Percentiles rank a stretch among this genome's conserved stretches.
phyloP scores from a whole-genome alignment of 2,888 invertebrate species.

The Eilema sororculum region DNA sequence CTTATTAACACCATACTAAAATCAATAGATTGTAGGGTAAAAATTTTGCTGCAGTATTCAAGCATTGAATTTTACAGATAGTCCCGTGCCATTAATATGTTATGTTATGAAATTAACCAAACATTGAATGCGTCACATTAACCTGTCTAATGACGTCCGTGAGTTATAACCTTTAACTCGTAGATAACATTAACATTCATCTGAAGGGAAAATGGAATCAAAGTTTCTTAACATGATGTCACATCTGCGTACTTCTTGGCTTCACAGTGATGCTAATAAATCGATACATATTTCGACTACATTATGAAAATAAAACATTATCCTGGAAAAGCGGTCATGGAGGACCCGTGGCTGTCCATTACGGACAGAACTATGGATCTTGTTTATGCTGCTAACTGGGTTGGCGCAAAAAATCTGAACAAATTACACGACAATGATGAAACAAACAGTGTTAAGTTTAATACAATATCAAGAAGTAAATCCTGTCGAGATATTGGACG shows the following conservation, averaged over 20 bases:
- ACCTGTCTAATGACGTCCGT: constrained; percentile 41
- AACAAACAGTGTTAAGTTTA: constrained; percentile 72
- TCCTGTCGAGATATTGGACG: constrained; percentile 82
- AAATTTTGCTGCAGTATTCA: constrained; percentile 52
- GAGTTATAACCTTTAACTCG: constrained; percentile 42
- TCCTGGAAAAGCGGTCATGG: constrained; percentile 94
- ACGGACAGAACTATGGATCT: constrained; percentile 91
- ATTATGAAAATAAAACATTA: constrained; percentile 94
- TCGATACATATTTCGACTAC: constrained; percentile 45
- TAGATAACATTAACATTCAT: constrained; percentile 34
- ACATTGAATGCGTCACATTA: constrained; percentile 40
- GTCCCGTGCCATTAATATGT: constrained; percentile 34
- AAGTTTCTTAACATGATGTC: constrained; percentile 35
- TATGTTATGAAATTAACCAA: constrained; percentile 40
- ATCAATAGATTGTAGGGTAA: constrained; percentile 14
- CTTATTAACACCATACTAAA: background rate
- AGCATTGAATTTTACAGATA: constrained; percentile 39
- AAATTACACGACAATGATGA: constrained; percentile 74
- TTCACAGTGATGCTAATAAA: constrained; percentile 40
- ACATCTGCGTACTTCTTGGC: constrained; percentile 37
- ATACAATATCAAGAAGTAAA: constrained; percentile 83
- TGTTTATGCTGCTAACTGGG: constrained; percentile 95
- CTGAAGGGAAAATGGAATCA: constrained; percentile 62
- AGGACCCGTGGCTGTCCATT: constrained; percentile 90
- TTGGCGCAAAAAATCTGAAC: constrained; percentile 89